Evolutionary conservation across 2,113 vertebrate genomes (phyloP), one percentile per base, ranked within the genome.

Genomic region (Syngnathus floridae): DNA sequence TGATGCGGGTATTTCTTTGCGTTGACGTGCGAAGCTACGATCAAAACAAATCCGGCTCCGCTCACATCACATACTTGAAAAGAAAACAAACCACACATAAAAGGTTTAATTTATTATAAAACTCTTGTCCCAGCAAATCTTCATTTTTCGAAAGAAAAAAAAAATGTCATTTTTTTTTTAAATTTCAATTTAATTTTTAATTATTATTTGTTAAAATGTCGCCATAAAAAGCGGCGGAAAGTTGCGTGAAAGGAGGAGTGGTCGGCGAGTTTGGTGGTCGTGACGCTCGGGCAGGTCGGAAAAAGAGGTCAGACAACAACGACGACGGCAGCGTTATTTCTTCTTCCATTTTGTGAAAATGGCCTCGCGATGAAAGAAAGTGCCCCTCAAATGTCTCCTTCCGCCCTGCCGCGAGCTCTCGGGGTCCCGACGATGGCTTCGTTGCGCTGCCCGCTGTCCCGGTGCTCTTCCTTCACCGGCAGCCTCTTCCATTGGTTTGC

Each of bases 281-380:
- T 92, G 92, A 91, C 93, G 92, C 89, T 90, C 89, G 88, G 84
- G 83, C 80, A 87, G 67, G 78, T 85, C 88, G 84, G 85, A 86
- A 92, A 92, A 93, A 91, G 93, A 91, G 91, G 91, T 92, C 92
- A 86, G 90, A 91, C 54, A 56, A 56, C 54, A 56, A 56, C 54
- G 54, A 91, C 89, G 86, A 92, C 92, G 74, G 87, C 92, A 73
- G 87, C 91, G 89, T 89, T 92, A 91, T 92, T 92, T 91, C 91
- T 93, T 90, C 92, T 93, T 92, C 92, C 93, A 93, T 93, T 93
- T 93, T 93, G 91, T 92, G 89, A 90, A 86, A 91, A 91, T 87
- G 89, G 79, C 88, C 88, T 92, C 89, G 82, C 89, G 89, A 91
- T 92, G 91, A 94, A 92, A 93, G 91, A 92, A 91, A 93, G 92